These are phyloP conservation scores for Tragelaphus oryx DNA, from an alignment of 2,797 vertebrate species.

Conservation along the genomic window DNA sequence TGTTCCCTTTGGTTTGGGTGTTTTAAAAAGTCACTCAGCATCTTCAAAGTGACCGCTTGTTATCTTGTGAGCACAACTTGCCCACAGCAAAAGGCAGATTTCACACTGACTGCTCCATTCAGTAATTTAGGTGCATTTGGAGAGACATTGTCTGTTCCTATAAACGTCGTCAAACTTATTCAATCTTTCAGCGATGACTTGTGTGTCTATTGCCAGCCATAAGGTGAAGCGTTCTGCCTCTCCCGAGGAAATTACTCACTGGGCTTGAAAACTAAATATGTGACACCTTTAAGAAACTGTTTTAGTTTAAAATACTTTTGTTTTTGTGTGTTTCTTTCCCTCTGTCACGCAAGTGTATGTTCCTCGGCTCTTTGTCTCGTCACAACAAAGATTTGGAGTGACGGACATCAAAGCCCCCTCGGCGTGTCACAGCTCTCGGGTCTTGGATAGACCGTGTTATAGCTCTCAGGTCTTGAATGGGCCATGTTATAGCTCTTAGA, in stretches of 20 bases:
- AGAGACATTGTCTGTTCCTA: neutral
- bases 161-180: neutral
- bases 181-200: neutral
- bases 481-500: too few species aligned
- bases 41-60: neutral
- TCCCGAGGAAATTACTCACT: neutral
- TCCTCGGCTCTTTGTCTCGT: too few species aligned
- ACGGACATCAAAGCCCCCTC: too few species aligned
- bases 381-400: too few species aligned
- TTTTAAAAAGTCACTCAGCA: neutral
- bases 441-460: too few species aligned
- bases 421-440: too few species aligned
- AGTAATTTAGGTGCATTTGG: neutral
- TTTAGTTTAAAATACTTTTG: slow-evolving; percentile 9
- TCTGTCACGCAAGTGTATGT: too few species aligned
- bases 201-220: neutral
- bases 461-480: too few species aligned
- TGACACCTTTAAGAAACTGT: neutral
- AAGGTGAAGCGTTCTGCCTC: neutral
- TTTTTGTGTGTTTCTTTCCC: neutral
- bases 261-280: neutral
- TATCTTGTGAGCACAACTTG: neutral
- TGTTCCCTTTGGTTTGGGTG: neutral
- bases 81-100: neutral
- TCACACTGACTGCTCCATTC: neutral